Evolutionary conservation across 2,888 invertebrate species (phyloP).

Genomic region (Heliconius ismenius): DNA sequence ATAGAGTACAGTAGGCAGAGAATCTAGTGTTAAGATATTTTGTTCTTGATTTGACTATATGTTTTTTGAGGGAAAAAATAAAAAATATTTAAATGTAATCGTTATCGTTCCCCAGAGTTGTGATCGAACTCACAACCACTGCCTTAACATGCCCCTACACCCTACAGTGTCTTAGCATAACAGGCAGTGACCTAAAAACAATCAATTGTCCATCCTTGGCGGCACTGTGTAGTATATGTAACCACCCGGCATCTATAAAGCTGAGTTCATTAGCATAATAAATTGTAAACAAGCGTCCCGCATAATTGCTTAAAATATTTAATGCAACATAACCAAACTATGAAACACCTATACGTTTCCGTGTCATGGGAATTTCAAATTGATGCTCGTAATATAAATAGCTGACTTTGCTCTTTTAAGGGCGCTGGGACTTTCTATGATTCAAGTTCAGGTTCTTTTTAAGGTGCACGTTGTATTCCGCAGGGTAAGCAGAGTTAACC

Average conservation of each 20-base stretch:
- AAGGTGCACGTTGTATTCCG: too few species aligned
- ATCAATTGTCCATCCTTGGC: not conserved
- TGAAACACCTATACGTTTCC: constrained; percentile 23
- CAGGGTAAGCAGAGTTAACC: too few species aligned
- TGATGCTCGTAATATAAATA: not conserved
- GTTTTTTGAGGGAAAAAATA: too few species aligned
- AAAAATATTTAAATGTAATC: too few species aligned
- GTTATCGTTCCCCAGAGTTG: too few species aligned
- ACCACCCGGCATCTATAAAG: constrained; percentile 35
- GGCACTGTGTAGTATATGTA: constrained; percentile 37
- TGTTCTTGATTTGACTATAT: too few species aligned
- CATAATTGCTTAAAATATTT: constrained; percentile 41
- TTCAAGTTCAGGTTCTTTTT: not conserved
- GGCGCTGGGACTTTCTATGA: not conserved
- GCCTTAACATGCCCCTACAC: too few species aligned
- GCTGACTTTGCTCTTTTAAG: not conserved
- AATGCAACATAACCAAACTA: constrained; percentile 34
- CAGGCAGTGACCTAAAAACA: too few species aligned
- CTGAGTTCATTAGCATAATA: constrained; percentile 47
- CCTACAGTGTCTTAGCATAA: too few species aligned
- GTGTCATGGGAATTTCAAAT: not conserved
- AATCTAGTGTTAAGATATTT: too few species aligned
- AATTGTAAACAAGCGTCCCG: constrained; percentile 42
- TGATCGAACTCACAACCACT: too few species aligned
- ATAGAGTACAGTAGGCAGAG: too few species aligned